phyloP scores from a whole-genome alignment of 2,888 invertebrate genomes.

The Julus scandinavius region DNA sequence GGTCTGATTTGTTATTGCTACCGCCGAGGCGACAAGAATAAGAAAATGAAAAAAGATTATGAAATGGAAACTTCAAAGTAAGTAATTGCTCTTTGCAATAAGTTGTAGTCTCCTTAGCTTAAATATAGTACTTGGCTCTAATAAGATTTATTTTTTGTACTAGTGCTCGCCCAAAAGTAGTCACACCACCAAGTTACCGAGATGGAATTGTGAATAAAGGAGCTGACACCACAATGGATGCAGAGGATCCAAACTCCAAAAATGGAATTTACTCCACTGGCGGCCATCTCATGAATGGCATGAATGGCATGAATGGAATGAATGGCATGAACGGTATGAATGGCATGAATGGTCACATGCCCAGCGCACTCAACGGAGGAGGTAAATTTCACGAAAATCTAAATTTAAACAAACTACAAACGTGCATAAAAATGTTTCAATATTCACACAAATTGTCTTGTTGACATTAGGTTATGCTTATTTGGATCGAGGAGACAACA shows the following conservation, averaged over 20 bases:
- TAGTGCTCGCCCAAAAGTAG: conserved; percentile 59
- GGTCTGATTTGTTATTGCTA: conserved; percentile 75
- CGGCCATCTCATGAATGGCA: conserved; percentile 59
- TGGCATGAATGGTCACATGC: conserved; percentile 58
- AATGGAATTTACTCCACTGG: conserved; percentile 75
- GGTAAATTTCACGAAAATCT: conserved; percentile 49
- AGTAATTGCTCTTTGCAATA: not conserved
- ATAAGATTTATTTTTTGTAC: conserved; percentile 63
- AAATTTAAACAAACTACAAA: too few species aligned
- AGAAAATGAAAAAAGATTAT: conserved; percentile 89
- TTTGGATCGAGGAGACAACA: conserved; percentile 81
- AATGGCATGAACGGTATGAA: not conserved
- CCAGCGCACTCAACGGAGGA: conserved; percentile 53
- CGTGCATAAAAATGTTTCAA: too few species aligned
- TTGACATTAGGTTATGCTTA: conserved; percentile 67
- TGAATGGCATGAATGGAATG: conserved; percentile 44
- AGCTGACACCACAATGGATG: conserved; percentile 87
- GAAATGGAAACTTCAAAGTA: conserved; percentile 76
- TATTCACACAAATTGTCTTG: not conserved
- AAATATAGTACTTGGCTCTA: too few species aligned
- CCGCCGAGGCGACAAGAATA: conserved; percentile 82
- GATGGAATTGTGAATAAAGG: conserved; percentile 92
- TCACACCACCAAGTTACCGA: conserved; percentile 82
- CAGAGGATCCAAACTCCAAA: conserved; percentile 81
- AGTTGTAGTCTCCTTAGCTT: not conserved